Percentiles rank a stretch among this genome's conserved stretches.
phyloP scores from a whole-genome alignment of 2,113 vertebrate genomes.

The Bos taurus region DNA sequence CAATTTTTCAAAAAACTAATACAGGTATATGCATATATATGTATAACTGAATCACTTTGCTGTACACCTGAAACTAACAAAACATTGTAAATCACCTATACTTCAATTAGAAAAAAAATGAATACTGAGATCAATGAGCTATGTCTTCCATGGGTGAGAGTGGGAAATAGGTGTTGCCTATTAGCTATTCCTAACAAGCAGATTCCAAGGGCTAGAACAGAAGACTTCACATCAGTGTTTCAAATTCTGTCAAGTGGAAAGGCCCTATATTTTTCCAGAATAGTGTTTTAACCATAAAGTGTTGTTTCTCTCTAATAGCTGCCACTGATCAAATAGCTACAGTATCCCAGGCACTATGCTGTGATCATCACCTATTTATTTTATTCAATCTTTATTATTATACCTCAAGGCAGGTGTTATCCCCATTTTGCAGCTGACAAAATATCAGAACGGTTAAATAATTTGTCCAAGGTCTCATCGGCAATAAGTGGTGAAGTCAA shows the following conservation, averaged over 20 bases:
- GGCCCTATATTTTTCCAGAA: not conserved
- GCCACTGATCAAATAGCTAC: not conserved
- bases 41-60: not conserved
- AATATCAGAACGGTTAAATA: constrained; percentile 45
- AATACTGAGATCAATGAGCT: not conserved
- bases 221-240: not conserved
- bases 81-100: not conserved
- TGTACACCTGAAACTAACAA: not conserved
- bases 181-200: not conserved
- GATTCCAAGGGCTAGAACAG: not conserved
- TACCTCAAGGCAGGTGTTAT: not conserved
- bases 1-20: not conserved
- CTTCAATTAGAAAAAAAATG: not conserved
- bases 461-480: constrained; percentile 12
- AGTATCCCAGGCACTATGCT: not conserved
- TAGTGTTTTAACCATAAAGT: not conserved
- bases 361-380: not conserved
- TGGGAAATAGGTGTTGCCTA: not conserved
- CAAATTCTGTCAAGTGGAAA: not conserved
- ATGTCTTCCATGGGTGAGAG: not conserved
- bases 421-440: not conserved
- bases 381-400: not conserved
- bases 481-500: constrained; percentile 1
- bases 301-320: not conserved
- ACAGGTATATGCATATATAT: not conserved